phyloP scores from a whole-genome alignment of 2,797 vertebrate species.

The Onychomys torridus region DNA sequence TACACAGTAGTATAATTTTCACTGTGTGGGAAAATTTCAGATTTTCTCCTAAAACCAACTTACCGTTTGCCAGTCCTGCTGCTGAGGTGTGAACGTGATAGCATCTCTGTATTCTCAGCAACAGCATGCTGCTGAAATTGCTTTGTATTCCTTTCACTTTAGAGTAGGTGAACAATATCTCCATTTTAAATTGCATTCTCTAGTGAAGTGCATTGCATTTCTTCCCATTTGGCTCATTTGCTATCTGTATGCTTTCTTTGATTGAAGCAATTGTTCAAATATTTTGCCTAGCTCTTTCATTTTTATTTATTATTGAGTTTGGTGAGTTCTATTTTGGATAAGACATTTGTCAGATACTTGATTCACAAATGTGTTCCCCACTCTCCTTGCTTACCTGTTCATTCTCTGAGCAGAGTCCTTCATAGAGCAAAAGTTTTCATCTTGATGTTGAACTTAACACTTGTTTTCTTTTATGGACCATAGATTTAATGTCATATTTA shows the following conservation, averaged over 20 bases:
- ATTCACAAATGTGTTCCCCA: neutral
- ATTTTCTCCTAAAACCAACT: neutral
- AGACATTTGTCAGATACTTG: neutral
- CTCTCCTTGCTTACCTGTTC: neutral
- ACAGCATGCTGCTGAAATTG: neutral
- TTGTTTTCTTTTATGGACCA: neutral
- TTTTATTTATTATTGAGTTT: conserved; percentile 16
- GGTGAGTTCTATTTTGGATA: neutral
- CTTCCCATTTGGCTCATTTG: conserved; percentile 1
- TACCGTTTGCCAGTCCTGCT: neutral
- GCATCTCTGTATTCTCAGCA: neutral
- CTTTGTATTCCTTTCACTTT: neutral
- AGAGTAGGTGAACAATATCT: neutral
- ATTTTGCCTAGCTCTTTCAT: neutral
- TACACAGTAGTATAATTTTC: neutral
- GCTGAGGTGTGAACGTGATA: neutral
- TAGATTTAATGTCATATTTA: neutral
- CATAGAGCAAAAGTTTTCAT: neutral
- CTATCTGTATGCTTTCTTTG: neutral
- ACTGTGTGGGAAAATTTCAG: neutral
- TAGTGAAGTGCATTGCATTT: neutral
- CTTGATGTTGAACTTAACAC: neutral
- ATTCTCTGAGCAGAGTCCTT: neutral
- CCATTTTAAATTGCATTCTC: neutral
- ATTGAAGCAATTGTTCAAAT: neutral